Base-by-base conservation (phyloP, 2,797 vertebrate genomes). In the Setipinna tenuifilis region DNA sequence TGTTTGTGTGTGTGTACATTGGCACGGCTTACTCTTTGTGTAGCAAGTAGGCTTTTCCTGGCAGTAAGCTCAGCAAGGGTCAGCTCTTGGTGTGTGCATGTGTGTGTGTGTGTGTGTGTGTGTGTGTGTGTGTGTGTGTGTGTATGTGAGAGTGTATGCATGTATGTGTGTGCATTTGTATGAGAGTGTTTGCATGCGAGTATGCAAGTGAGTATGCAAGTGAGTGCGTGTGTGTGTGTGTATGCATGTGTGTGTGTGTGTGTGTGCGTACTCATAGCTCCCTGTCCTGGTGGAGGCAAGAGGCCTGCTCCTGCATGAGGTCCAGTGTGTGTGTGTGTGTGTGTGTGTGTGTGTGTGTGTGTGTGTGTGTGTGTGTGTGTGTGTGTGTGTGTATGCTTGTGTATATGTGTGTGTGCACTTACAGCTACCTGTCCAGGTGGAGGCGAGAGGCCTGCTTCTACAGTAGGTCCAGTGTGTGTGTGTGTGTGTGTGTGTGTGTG, bases 371-470 rank as follows among this genome's bases (percentile, higher is more conserved):
- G 57, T 19, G 31, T n/a, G n/a, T n/a, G n/a, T n/a, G n/a, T n/a
- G n/a, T n/a, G n/a, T n/a, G n/a, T n/a, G n/a, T n/a, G n/a, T n/a
- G n/a, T n/a, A n/a, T n/a, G n/a, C n/a, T n/a, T n/a, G n/a, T n/a
- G n/a, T n/a, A n/a, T 54, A 12, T 19, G 57, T 71, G 75, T 58
- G 65, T 84, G 62, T 41, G 50, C 11, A 92, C 97, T 96, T 92
- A 98, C 97, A 97, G 94, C 95, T 99, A 98, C 90, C 97, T 97
- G 86, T 98, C 97, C 87, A 97, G 95, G 0, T 97, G 95, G 2
- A 98, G 95, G 93, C 95, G 0, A 94, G 84, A n/a, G 6, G 54
- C 87, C 71, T 99, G 94, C 86, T 98, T 96, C 0, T 92, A n/a
- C n/a, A n/a, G n/a, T n/a, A n/a, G n/a, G 93, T 41, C 94, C 93